Conservation (phyloP, 2,113 vertebrate genomes). For the Ciconia stormi region DNA sequence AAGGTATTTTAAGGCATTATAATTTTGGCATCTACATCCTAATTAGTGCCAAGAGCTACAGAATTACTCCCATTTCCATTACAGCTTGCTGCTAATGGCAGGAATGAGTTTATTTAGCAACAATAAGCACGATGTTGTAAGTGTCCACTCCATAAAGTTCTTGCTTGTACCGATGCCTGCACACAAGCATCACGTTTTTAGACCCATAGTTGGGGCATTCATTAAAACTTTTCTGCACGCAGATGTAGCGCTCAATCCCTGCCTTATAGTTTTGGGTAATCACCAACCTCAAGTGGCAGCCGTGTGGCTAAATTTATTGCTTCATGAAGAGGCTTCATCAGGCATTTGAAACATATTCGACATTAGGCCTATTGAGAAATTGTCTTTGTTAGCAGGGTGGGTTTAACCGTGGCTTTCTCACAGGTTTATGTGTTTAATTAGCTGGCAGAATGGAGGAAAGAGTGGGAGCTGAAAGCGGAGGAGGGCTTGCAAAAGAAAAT, state of each 20-base stretch:
- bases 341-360: background rate
- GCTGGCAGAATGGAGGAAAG: background rate
- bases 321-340: background rate
- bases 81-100: background rate
- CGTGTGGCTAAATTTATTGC: background rate
- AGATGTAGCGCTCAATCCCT: background rate
- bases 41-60: background rate
- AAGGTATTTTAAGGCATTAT: background rate
- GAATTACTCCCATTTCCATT: background rate
- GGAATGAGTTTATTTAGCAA: background rate
- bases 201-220: background rate
- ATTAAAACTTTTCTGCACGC: background rate
- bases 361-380: background rate
- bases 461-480: background rate
- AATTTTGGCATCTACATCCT: background rate
- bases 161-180: background rate
- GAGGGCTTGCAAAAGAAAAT: constrained; percentile 6
- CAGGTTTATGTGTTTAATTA: constrained; percentile 57
- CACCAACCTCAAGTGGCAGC: background rate
- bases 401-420: constrained; percentile 20
- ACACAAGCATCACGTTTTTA: background rate
- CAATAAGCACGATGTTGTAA: background rate
- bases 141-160: background rate
- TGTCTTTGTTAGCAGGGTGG: background rate
- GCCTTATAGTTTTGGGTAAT: background rate